Conservation (phyloP, 2,797 vertebrate genomes). For the Gouania willdenowi region DNA sequence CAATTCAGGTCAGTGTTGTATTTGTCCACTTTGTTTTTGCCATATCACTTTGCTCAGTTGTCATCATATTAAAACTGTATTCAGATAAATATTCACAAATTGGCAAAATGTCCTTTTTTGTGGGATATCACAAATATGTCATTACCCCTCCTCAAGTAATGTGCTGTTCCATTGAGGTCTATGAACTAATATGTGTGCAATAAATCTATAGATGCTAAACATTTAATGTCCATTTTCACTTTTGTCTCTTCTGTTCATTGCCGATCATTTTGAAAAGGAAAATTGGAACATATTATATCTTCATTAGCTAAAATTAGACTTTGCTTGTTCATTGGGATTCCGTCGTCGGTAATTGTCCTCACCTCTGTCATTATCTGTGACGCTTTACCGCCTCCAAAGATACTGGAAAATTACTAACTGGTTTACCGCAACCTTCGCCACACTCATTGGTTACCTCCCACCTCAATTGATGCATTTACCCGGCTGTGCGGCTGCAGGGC, state of each 20-base stretch:
- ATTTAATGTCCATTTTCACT: conserved; percentile 23
- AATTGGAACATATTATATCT: conserved; percentile 49
- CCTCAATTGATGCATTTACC: conserved; percentile 24
- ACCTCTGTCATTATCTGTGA: conserved; percentile 20
- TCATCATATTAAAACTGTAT: too few species aligned
- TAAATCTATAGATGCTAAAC: conserved; percentile 5
- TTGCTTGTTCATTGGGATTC: conserved; percentile 43
- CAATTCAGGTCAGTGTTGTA: too few species aligned
- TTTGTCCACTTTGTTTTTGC: too few species aligned
- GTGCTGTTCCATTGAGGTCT: too few species aligned
- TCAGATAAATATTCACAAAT: too few species aligned
- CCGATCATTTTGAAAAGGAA: conserved; percentile 34
- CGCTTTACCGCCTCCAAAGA: conserved; percentile 15
- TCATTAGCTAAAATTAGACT: conserved; percentile 52
- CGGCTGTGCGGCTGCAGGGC: conserved; percentile 16
- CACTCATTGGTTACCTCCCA: conserved; percentile 13
- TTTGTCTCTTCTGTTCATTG: conserved; percentile 14
- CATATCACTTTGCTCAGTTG: too few species aligned
- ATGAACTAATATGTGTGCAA: conserved; percentile 1
- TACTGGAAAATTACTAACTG: conserved; percentile 17
- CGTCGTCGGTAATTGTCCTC: conserved; percentile 23
- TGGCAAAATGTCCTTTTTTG: too few species aligned
- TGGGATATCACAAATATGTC: too few species aligned
- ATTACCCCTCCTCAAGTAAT: too few species aligned
- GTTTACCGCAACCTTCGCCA: conserved; percentile 18